Evolutionary conservation across 2,888 invertebrate genomes (phyloP).

Genomic region (Lamellibrachia columna): DNA sequence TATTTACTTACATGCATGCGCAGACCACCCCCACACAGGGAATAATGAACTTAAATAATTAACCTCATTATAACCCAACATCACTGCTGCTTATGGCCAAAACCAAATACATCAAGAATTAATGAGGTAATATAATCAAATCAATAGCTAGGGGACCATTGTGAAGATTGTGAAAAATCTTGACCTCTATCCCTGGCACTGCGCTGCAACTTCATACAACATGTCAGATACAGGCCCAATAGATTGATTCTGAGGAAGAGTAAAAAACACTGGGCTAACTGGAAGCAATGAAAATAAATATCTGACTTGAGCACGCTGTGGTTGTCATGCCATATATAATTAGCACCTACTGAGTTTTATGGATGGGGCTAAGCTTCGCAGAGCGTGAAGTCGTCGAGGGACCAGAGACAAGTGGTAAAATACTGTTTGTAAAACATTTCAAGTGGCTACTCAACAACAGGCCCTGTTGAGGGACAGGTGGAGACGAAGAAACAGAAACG

Average conservation of each 20-base stretch:
- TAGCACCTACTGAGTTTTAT: not conserved
- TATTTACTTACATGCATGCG: not conserved
- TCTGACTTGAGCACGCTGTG: not conserved
- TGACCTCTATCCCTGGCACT: not conserved
- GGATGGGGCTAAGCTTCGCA: not conserved
- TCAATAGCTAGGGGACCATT: not conserved
- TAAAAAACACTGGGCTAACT: not conserved
- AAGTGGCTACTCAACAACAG: too few relatives aligned
- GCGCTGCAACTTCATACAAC: not conserved
- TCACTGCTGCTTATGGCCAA: not conserved
- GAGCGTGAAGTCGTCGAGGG: too few relatives aligned
- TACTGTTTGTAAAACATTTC: too few relatives aligned
- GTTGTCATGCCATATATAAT: not conserved
- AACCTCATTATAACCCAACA: not conserved
- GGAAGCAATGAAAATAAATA: not conserved
- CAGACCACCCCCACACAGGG: not conserved
- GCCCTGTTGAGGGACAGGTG: too few relatives aligned
- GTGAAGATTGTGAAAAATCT: not conserved
- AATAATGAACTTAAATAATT: slow-evolving; percentile 12
- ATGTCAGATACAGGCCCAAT: not conserved
- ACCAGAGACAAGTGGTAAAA: too few relatives aligned
- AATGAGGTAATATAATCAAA: slow-evolving; percentile 6
- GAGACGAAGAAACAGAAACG: too few relatives aligned
- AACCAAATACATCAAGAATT: not conserved
- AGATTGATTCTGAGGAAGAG: not conserved